Conservation (phyloP, 2,113 vertebrate species). For the Chaetura pelagica region DNA sequence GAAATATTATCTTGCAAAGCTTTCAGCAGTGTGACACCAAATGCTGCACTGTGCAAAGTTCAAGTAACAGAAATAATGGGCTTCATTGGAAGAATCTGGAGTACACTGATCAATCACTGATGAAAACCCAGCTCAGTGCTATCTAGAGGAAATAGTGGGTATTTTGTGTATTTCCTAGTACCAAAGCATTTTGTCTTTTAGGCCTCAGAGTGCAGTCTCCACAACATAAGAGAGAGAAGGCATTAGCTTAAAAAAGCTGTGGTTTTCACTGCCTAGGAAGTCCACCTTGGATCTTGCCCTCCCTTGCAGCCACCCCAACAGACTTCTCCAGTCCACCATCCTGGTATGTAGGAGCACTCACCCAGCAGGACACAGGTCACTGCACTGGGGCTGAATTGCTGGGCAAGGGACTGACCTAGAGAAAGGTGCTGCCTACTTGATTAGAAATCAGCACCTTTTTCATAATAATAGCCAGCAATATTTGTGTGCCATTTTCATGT, state of each 20-base stretch:
- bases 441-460: neutral
- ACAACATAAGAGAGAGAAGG: neutral
- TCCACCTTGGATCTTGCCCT: neutral
- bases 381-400: neutral
- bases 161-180: neutral
- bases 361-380: neutral
- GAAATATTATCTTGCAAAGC: constrained; percentile 21
- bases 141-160: neutral
- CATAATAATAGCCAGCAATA: neutral
- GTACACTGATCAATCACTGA: neutral
- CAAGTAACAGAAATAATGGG: constrained; percentile 41
- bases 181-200: neutral
- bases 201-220: neutral
- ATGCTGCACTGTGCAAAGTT: constrained; percentile 10
- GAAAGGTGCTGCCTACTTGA: neutral
- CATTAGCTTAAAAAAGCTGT: neutral
- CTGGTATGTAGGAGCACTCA: fast-evolving
- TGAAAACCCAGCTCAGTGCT: neutral
- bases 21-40: constrained; percentile 18
- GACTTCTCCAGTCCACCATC: fast-evolving
- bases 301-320: neutral
- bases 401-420: neutral
- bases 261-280: neutral
- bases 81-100: constrained; percentile 23
- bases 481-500: neutral